These are phyloP conservation scores for Engystomops pustulosus DNA, from an alignment of 2,113 vertebrate species.

Conservation along the genomic window DNA sequence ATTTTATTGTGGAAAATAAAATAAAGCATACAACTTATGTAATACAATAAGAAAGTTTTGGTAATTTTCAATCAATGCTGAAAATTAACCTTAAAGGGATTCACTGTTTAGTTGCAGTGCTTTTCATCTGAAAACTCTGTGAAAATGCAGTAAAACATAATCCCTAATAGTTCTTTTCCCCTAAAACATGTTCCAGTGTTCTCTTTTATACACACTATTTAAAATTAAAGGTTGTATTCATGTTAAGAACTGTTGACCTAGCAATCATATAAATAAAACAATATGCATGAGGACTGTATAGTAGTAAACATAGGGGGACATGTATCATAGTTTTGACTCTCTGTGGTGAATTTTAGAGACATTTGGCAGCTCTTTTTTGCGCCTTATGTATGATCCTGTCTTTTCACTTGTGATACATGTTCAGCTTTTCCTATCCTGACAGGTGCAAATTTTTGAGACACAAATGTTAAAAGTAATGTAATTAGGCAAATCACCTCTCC, in stretches of 20 bases:
- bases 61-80: background rate
- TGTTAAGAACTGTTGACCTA: background rate
- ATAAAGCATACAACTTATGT: background rate
- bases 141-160: background rate
- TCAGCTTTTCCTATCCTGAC: too few species aligned
- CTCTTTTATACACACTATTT: background rate
- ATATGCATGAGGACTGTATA: background rate
- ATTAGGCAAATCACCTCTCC: too few species aligned
- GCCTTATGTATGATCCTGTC: too few species aligned
- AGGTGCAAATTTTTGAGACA: too few species aligned
- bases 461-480: too few species aligned
- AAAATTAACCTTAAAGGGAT: background rate
- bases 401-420: too few species aligned
- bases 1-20: background rate
- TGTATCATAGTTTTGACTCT: too few species aligned
- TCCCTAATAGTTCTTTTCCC: background rate
- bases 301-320: too few species aligned
- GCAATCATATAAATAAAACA: background rate
- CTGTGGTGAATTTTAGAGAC: too few species aligned
- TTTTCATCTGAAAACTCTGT: background rate
- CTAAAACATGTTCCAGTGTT: background rate
- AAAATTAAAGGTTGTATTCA: background rate
- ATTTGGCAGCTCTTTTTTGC: too few species aligned
- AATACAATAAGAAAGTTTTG: background rate
- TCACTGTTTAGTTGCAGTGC: background rate